A percentile compares a stretch with the other conserved stretches of the same genome.
Evolutionary conservation across 2,888 invertebrate species (phyloP).

Genomic region (Gisinianus flammeolus): DNA sequence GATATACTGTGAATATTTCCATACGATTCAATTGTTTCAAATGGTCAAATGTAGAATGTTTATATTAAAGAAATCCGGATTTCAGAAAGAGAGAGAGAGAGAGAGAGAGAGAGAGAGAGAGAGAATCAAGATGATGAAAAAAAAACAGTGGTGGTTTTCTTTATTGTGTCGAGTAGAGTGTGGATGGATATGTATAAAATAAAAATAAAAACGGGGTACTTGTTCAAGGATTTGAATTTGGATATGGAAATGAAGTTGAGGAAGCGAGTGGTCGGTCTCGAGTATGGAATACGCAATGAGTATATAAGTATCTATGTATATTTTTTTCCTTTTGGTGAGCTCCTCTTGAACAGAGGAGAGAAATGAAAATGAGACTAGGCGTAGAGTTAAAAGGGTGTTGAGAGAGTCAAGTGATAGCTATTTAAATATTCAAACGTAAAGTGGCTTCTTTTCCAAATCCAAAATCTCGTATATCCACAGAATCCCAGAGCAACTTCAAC

Average conservation of each 20-base stretch:
- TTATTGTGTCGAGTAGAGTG: neutral
- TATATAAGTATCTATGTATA: no score
- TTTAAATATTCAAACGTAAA: slow-evolving; percentile 50
- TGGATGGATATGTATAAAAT: neutral
- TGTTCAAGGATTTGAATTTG: slow-evolving; percentile 11
- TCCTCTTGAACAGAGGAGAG: neutral
- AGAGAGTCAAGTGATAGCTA: slow-evolving; percentile 46
- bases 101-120: neutral
- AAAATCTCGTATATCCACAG: no score
- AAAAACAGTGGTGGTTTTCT: neutral
- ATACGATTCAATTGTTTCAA: neutral
- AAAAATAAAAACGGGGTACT: neutral
- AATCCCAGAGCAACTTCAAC: slow-evolving; percentile 50
- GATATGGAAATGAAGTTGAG: slow-evolving; percentile 5
- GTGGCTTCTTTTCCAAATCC: slow-evolving; percentile 14
- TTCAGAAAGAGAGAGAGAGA: neutral
- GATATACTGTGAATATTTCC: neutral
- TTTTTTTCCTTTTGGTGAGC: neutral
- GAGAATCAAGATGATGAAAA: neutral
- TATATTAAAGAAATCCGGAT: neutral
- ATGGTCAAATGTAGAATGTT: neutral
- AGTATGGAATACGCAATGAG: slow-evolving; percentile 1
- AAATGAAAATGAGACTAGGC: slow-evolving; percentile 25
- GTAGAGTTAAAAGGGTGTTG: slow-evolving; percentile 37
- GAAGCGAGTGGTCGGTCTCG: neutral